Evolutionary conservation across 2,797 vertebrate genomes (phyloP).

Genomic region (Danio albolineatus): DNA sequence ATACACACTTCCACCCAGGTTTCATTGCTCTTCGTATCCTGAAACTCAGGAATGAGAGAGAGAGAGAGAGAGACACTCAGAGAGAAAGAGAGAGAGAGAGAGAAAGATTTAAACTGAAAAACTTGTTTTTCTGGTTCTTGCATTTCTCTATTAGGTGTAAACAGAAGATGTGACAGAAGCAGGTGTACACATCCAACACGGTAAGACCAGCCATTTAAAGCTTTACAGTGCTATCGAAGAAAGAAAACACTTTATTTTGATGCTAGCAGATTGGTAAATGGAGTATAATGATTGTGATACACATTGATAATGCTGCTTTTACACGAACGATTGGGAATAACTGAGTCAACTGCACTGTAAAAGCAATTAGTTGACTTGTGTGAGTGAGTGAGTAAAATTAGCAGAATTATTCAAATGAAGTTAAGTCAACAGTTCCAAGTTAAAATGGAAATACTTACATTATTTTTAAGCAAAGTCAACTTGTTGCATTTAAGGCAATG

Average conservation of each 20-base stretch:
- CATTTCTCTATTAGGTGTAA: constrained; percentile 72
- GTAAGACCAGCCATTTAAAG: constrained; percentile 53
- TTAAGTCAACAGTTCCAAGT: no score
- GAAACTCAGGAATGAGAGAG: constrained; percentile 52
- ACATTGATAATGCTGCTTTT: not conserved
- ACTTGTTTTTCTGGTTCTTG: constrained; percentile 81
- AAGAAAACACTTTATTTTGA: not conserved
- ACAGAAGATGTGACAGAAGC: constrained; percentile 64
- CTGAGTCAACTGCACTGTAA: not conserved
- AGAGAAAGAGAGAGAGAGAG: constrained; percentile 46
- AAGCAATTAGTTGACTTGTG: no score
- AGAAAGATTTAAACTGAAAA: constrained; percentile 59
- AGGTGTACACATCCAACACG: constrained; percentile 34
- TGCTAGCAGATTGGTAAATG: not conserved
- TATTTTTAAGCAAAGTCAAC: no score
- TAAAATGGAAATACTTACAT: no score
- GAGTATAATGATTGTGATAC: not conserved
- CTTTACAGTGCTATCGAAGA: not conserved
- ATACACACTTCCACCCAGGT: constrained; percentile 2
- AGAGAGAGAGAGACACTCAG: constrained; percentile 40
- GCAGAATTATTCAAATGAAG: no score
- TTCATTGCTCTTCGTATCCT: constrained; percentile 29
- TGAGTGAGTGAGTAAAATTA: no score
- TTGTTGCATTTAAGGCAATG: no score
- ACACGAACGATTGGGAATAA: not conserved